Percentiles rank a stretch among this genome's conserved stretches.
phyloP scores from a whole-genome alignment of 2,888 invertebrate species.

The Deilephila elpenor region DNA sequence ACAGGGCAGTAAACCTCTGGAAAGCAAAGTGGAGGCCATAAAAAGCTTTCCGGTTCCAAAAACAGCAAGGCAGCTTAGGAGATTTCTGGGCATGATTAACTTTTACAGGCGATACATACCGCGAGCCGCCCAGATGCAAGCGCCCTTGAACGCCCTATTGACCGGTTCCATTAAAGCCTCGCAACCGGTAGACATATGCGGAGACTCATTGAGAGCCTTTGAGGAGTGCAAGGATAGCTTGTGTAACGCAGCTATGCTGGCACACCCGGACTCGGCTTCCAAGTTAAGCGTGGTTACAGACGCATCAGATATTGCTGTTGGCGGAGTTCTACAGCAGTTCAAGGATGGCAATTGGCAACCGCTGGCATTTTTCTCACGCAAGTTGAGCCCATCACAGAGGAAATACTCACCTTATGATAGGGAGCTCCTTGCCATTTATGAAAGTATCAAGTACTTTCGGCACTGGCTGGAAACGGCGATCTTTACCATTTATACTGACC shows the following conservation, averaged over 20 bases:
- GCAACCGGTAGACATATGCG: conserved; percentile 12
- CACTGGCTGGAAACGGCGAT: too few relatives aligned
- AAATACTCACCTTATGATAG: too few relatives aligned
- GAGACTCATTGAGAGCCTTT: conserved; percentile 25
- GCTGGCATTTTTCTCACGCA: too few relatives aligned
- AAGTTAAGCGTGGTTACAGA: conserved; percentile 23
- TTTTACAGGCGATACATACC: conserved; percentile 34
- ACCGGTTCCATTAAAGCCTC: conserved; percentile 28
- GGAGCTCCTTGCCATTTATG: too few relatives aligned
- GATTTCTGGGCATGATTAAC: conserved; percentile 40
- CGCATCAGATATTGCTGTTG: conserved; percentile 23
- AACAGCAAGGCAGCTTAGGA: conserved; percentile 38
- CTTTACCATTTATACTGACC: too few relatives aligned
- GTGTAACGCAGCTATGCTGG: conserved; percentile 14
- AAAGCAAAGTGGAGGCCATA: conserved; percentile 48
- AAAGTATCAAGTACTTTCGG: too few relatives aligned
- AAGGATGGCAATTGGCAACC: too few relatives aligned
- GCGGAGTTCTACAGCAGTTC: too few relatives aligned
- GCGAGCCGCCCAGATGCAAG: conserved; percentile 29
- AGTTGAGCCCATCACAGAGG: too few relatives aligned
- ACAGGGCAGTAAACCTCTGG: conserved; percentile 51
- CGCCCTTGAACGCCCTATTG: conserved; percentile 25
- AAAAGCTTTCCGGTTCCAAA: conserved; percentile 40
- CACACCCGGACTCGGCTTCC: conserved; percentile 15
- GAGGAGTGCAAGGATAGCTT: conserved; percentile 27